Conservation (phyloP, 2,888 invertebrate species). For the Beris morrisii region DNA sequence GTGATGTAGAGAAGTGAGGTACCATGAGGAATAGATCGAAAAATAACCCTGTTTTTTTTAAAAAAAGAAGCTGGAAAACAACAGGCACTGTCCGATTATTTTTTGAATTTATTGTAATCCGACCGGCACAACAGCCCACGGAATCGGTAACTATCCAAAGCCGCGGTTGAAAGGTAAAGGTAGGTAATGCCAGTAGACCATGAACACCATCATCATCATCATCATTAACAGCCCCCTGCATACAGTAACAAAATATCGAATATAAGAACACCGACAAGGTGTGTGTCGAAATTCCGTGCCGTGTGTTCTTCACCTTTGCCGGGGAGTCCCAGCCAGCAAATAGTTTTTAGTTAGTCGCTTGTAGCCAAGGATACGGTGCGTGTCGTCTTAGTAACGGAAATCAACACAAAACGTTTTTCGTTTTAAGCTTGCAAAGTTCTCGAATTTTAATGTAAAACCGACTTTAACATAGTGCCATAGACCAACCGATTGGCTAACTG, state of each 20-base stretch:
- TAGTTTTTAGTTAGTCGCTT: conserved; percentile 57
- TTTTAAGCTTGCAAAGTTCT: conserved; percentile 31
- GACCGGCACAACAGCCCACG: neutral
- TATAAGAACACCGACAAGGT: conserved; percentile 9
- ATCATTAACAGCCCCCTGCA: conserved; percentile 11
- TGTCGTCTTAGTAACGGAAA: conserved; percentile 43
- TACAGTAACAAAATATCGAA: neutral
- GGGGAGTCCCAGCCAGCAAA: conserved; percentile 46
- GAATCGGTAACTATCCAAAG: neutral
- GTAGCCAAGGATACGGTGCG: conserved; percentile 57
- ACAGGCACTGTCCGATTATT: neutral
- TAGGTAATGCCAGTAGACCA: conserved; percentile 29
- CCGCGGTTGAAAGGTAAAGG: conserved; percentile 19
- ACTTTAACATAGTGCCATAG: conserved; percentile 21
- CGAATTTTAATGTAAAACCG: conserved; percentile 32
- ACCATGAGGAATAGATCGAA: too few relatives aligned
- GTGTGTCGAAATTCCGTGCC: conserved; percentile 11
- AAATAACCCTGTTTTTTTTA: too few relatives aligned
- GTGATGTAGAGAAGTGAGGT: too few relatives aligned
- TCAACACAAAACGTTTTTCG: conserved; percentile 30
- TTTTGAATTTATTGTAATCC: neutral
- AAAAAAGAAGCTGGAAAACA: too few relatives aligned
- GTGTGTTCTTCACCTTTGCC: conserved; percentile 1
- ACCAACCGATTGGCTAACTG: conserved; percentile 28
- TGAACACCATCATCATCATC: conserved; percentile 29